Evolutionary conservation across 2,113 vertebrate species (phyloP).

Genomic region (Coturnix japonica): DNA sequence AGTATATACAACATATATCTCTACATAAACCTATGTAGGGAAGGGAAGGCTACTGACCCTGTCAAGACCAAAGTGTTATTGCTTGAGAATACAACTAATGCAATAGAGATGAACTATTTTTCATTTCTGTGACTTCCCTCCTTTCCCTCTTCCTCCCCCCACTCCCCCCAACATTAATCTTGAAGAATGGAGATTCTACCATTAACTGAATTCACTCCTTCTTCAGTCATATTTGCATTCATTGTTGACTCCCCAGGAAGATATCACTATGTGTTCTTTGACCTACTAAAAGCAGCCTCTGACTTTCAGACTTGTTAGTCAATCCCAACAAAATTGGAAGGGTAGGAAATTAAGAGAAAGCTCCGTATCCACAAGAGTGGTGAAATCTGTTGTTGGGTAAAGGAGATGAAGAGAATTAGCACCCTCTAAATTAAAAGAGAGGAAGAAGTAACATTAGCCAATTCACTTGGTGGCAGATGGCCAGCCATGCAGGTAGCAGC

Average conservation of each 20-base stretch:
- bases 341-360: background rate
- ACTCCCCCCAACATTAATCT: background rate
- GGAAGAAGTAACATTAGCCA: background rate
- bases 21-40: background rate
- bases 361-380: background rate
- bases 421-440: background rate
- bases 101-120: background rate
- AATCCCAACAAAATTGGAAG: background rate
- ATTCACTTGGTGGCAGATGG: background rate
- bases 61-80: background rate
- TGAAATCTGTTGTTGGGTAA: fast-evolving
- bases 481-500: background rate
- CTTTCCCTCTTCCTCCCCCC: fast-evolving
- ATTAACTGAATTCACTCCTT: background rate
- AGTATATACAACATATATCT: background rate
- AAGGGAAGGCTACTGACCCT: background rate
- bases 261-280: background rate
- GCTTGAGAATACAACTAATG: background rate
- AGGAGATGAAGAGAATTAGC: background rate
- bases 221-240: background rate
- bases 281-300: background rate
- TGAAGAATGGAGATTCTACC: background rate
- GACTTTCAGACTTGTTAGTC: background rate
- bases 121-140: background rate
- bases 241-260: background rate